Percentiles rank a stretch among this genome's conserved stretches.
phyloP scores from a whole-genome alignment of 2,888 invertebrate genomes.

The Rhingia campestris region DNA sequence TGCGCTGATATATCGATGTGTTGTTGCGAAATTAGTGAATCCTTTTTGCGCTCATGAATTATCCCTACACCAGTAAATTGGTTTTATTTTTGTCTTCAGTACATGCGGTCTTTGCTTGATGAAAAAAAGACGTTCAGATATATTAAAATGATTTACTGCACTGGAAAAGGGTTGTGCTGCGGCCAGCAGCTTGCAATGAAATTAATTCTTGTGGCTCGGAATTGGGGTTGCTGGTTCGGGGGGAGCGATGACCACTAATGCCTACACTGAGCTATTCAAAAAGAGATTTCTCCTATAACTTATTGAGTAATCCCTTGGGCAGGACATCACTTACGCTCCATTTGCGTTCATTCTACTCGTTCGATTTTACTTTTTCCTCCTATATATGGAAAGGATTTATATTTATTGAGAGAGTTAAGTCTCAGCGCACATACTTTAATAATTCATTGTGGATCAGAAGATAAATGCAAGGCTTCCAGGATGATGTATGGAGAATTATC shows the following conservation, averaged over 20 bases:
- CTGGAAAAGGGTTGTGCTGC: constrained; percentile 45
- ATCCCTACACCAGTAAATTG: constrained; percentile 61
- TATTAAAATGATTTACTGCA: constrained; percentile 50
- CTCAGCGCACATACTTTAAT: constrained; percentile 32
- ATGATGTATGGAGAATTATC: constrained; percentile 43
- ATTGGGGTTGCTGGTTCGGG: constrained; percentile 6
- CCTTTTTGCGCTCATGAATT: constrained; percentile 52
- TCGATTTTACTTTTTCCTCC: constrained; percentile 34
- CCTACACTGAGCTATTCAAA: constrained; percentile 52
- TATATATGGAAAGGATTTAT: background rate
- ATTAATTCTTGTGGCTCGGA: constrained; percentile 53
- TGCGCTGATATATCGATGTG: constrained; percentile 50
- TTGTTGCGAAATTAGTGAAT: constrained; percentile 62
- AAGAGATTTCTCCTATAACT: constrained; percentile 58
- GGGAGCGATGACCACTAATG: constrained; percentile 42
- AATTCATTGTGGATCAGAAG: constrained; percentile 60
- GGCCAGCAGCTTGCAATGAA: constrained; percentile 36
- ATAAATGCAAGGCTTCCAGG: constrained; percentile 47
- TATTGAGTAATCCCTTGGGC: constrained; percentile 66
- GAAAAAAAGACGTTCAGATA: constrained; percentile 5
- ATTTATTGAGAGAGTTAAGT: constrained; percentile 22
- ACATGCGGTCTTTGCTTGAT: constrained; percentile 14
- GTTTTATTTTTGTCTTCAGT: constrained; percentile 63
- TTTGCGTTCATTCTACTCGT: constrained; percentile 45
- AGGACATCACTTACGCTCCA: constrained; percentile 62